Conservation (phyloP, 2,888 invertebrate genomes). For the Thyatira batis region DNA sequence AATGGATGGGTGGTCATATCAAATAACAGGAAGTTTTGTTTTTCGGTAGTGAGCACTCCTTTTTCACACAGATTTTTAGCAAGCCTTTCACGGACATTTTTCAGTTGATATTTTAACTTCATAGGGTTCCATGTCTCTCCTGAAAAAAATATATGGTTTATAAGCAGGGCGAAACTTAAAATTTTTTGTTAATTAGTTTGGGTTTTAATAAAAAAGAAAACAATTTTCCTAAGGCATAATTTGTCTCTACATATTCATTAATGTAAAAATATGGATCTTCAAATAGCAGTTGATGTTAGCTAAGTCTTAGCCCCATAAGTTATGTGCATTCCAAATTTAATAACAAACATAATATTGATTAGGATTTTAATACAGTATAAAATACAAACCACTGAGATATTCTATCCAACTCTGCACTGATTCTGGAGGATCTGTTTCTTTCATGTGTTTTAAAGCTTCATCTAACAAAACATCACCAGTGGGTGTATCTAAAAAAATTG, state of each 20-base stretch:
- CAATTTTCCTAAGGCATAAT: too few species aligned
- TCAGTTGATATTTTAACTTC: slow-evolving; percentile 98
- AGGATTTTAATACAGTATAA: too few species aligned
- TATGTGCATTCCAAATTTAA: too few species aligned
- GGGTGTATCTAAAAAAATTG: slow-evolving; percentile 90
- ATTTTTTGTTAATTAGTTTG: too few species aligned
- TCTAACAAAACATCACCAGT: slow-evolving; percentile 98
- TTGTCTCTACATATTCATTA: too few species aligned
- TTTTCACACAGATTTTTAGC: slow-evolving; percentile 99
- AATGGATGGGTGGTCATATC: slow-evolving; percentile 99
- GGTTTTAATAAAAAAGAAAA: too few species aligned
- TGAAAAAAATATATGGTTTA: slow-evolving; percentile 54
- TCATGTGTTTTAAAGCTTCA: slow-evolving; percentile 97
- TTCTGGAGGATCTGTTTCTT: slow-evolving; percentile 98
- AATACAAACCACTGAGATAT: slow-evolving; percentile 94
- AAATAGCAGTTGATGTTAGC: too few species aligned
- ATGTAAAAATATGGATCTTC: too few species aligned
- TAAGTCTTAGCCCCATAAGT: too few species aligned
- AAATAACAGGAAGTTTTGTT: slow-evolving; percentile 99
- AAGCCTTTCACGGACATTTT: slow-evolving; percentile 98
- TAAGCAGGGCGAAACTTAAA: too few species aligned
- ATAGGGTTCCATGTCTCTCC: slow-evolving; percentile 99
- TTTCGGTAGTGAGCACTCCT: slow-evolving; percentile 99
- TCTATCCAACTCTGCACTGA: slow-evolving; percentile 99
- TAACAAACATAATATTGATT: neutral